Base-by-base conservation (phyloP, 2,113 vertebrate species). In the Corythornis madagascariensis region DNA sequence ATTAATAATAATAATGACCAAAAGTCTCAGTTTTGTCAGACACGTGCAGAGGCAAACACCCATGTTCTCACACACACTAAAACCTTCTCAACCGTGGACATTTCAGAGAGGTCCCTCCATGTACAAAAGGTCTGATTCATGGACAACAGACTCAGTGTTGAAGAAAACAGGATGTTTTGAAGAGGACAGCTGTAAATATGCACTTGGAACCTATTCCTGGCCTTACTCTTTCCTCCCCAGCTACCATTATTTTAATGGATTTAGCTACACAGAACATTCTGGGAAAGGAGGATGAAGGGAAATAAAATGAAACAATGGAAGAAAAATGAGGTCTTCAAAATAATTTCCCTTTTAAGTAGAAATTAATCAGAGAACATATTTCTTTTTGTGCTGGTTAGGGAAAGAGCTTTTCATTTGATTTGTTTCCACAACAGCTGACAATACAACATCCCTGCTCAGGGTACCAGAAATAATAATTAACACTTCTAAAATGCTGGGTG, bases 381-480 rank as follows among this genome's bases (percentile, higher is more conserved):
- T 72, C 22, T 17, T 69, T 90, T 72, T 69, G 48, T 7, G 1
- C 10, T 35, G 28, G 13, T 53, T 77, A 74, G 38, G n/a, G 53
- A 75, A 93, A 77, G 15, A 10, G 35, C 47, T 38, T 6, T 6
- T 45, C n/a, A 74, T 74, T 42, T 69, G n/a, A 61, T 74, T 84
- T 84, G 71, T 63, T 86, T 75, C 63, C 59, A n/a, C 93, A 92
- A 59, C 28, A 85, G 71, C 31, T 52, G 38, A 83, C 55, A 63
- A 66, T 42, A 87, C 71, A 63, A 52, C 20, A 35, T 84, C 77
- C 55, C 83, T 59, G 55, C 67, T 85, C 61, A 76, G 38, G 50
- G 55, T 83, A 93, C 63, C 64, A 72, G 33, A 91, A 92, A 91
- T 50, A 89, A 79, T 60, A 35, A 82, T 55, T 70, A 95, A 67